Conservation (phyloP, 2,888 invertebrate species). For the Platycheirus albimanus region DNA sequence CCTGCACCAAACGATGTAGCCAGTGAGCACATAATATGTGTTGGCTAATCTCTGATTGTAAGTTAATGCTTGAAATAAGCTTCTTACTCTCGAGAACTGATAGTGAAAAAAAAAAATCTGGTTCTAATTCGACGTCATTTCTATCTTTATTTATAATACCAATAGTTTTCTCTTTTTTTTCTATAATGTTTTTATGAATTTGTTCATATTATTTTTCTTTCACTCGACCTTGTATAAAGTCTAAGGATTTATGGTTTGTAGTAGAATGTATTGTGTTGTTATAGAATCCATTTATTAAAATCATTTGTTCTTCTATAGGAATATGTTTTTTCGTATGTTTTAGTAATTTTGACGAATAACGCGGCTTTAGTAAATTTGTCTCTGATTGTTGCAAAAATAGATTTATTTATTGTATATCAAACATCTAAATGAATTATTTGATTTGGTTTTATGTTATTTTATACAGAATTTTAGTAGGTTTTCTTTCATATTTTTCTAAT, state of each 20-base stretch:
- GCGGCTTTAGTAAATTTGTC: conserved; percentile 73
- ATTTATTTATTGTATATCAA: conserved; percentile 23
- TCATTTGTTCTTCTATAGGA: conserved; percentile 41
- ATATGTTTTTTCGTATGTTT: no score
- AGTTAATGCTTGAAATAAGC: no score
- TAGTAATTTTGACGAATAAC: conserved; percentile 21
- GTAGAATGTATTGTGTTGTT: conserved; percentile 40
- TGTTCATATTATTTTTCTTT: conserved; percentile 18
- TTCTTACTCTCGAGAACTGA: no score
- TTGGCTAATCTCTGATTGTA: no score
- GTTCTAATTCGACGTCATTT: conserved; percentile 10
- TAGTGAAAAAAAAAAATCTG: no score
- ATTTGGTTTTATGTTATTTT: conserved; percentile 5
- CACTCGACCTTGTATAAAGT: conserved; percentile 20
- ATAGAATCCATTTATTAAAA: no score
- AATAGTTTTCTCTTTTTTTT: conserved; percentile 23
- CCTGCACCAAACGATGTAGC: no score
- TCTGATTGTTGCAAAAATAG: conserved; percentile 55
- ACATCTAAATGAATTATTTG: conserved; percentile 40
- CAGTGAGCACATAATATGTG: no score
- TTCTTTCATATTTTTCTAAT: no score
- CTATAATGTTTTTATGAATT: conserved; percentile 5
- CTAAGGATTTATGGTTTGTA: conserved; percentile 23
- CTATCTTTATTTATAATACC: conserved; percentile 15
- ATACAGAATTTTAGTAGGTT: background rate